Base-by-base conservation (phyloP, 2,888 invertebrate genomes). In the Chrysolina oricalcia region DNA sequence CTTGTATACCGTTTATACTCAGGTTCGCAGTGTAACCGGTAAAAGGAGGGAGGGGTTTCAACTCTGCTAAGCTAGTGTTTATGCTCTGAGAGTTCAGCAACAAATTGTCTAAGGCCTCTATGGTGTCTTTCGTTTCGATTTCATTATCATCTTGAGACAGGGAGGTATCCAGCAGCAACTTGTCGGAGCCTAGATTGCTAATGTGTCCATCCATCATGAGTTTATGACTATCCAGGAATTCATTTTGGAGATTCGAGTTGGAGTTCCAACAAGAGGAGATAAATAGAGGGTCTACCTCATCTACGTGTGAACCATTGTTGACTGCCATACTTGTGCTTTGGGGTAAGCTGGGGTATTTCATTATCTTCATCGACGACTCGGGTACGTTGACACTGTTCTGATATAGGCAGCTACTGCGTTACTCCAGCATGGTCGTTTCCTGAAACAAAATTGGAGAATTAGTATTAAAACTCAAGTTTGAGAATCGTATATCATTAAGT, bases 1-100 rank as follows among this genome's bases (percentile, higher is more conserved):
- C 96, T 70, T 95, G 94, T 84, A 96, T 96, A 71, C 96, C 96
- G 89, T 96, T 96, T 88, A 96, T 96, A 82, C 95, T 95, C 76
- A 96, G 90, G 84, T 96, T 95, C 0, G 95, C 95, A 19, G 96
- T 95, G 89, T 96, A 96, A 40, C 94, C 94, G 62, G 95, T 95
- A 88, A 96, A 96, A 6, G 97, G 96, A 5, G 96, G 96, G 81
- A 97, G 90, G 0, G 94, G 94, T 86, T 96, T 97, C 78, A 96
- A 90, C 86, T 97, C 97, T 46, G 96, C 95, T 78, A 96, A 90
- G 67, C 92, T 93, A 63, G 92, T 91, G 53, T 92, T 92, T 56
- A 91, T 90, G n/a, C 21, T 69, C 86, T 83, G 76, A 53, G 74
- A 59, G 67, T 69, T 76, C 94, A 78, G 50, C 56, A 78, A 43